Evolutionary conservation across 2,888 invertebrate species (phyloP).

Genomic region (Tromatobia lineatoria): DNA sequence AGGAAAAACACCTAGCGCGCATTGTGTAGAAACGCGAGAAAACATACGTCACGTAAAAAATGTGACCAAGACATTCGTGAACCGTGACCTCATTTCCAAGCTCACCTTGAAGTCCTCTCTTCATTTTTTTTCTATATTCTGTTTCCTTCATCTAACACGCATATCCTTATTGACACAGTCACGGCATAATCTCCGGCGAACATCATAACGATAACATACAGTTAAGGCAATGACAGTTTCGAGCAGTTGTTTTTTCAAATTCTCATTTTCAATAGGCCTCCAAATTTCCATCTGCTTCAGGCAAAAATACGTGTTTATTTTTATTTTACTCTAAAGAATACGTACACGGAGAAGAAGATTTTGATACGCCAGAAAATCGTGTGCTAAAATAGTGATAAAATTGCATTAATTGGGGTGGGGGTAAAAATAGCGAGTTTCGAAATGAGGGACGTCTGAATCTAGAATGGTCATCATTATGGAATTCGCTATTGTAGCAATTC

Average conservation of each 20-base stretch:
- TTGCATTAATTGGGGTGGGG: too few relatives aligned
- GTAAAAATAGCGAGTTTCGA: too few relatives aligned
- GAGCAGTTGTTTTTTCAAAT: neutral
- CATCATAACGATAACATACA: constrained; percentile 22
- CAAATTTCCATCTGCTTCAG: too few relatives aligned
- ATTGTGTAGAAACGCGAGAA: constrained; percentile 25
- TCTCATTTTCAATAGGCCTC: too few relatives aligned
- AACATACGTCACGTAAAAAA: constrained; percentile 55
- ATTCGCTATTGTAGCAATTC: too few relatives aligned
- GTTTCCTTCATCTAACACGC: constrained; percentile 19
- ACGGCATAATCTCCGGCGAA: constrained; percentile 19
- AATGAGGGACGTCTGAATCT: too few relatives aligned
- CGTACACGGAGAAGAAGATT: too few relatives aligned
- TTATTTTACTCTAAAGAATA: too few relatives aligned
- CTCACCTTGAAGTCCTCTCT: constrained; percentile 73
- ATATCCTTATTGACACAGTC: constrained; percentile 46
- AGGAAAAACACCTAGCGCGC: constrained; percentile 17
- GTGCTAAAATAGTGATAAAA: too few relatives aligned
- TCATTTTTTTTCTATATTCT: constrained; percentile 60
- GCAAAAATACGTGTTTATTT: too few relatives aligned
- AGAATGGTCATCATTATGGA: too few relatives aligned
- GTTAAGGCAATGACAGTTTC: neutral
- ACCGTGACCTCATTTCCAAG: constrained; percentile 75
- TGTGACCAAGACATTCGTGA: constrained; percentile 61
- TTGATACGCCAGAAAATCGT: too few relatives aligned